Evolutionary conservation across 2,888 invertebrate species (phyloP), one percentile per base, ranked within the genome.

Genomic region (Noctua janthina): DNA sequence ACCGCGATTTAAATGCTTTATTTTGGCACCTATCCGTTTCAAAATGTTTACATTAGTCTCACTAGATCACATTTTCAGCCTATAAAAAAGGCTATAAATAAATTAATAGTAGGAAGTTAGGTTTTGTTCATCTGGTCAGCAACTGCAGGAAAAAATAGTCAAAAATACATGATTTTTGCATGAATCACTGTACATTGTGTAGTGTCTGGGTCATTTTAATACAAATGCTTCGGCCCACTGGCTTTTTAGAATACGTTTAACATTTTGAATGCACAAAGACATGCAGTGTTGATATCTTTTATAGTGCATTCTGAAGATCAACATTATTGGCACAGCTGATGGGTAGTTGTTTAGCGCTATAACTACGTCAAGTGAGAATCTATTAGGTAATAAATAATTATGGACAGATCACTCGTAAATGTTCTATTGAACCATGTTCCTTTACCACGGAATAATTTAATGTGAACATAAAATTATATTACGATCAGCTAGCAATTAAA

Each of bases 41-140:
- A 54, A 79, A 79, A 70, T 83, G 69, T 88, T 88, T 88, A 88
- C 71, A 73, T 74, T 73, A 74, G 39, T 56, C 73, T 43, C 73
- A 69, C 76, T 79, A 68, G 29, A 79, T 79, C 76, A 80, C 72
- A 72, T 70, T 62, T 76, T 59, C 49, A 64, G 35, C n/a, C 84
- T 75, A 46, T 77, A 66, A 76, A 83, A 68, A 23, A 35, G 11
- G 13, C 62, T 72, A 83, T 71, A 72, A 76, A 76, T 80, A 67
- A 49, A 68, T 59, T 49, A 15, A 74, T 71, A 39, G 23, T n/a
- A 66, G n/a, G 17, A 46, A 54, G 20, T 70, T 79, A 56, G n/a
- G 20, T 54, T 67, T 59, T 67, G 39, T 74, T 56, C 46, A 81
- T 69, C 54, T 54, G 66, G 56, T 54, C 51, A 59, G 68, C 66